Conservation (phyloP, 2,888 invertebrate genomes). For the Sarcophaga variegata region DNA sequence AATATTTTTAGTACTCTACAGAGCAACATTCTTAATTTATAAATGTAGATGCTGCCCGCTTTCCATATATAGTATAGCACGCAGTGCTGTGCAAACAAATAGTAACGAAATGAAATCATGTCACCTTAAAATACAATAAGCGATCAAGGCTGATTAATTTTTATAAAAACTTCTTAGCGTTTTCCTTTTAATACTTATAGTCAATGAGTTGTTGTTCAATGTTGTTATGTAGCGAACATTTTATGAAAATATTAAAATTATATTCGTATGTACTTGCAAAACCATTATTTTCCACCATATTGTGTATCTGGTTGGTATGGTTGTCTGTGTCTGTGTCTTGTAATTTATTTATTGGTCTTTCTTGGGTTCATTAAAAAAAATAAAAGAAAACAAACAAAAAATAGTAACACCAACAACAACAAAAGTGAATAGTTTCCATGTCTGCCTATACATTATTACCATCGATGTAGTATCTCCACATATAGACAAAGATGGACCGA, state of each 20-base stretch:
- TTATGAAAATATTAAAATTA: neutral
- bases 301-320: neutral
- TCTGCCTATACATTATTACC: conserved; percentile 37
- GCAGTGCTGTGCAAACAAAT: too few species aligned
- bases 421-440: neutral
- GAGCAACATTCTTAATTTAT: conserved; percentile 54
- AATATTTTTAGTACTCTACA: conserved; percentile 20
- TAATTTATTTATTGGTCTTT: conserved; percentile 62
- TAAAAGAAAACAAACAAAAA: conserved; percentile 17
- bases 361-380: conserved; percentile 21
- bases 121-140: too few species aligned
- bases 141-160: too few species aligned
- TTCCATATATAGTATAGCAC: neutral
- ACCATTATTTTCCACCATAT: neutral
- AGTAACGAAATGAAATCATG: too few species aligned
- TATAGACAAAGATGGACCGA: neutral
- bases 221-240: too few species aligned
- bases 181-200: too few species aligned
- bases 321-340: conserved; percentile 1
- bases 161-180: too few species aligned
- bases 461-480: conserved; percentile 1
- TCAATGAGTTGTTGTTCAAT: too few species aligned
- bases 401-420: neutral
- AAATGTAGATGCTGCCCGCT: conserved; percentile 25
- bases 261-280: neutral